Percentiles rank a stretch among this genome's conserved stretches.
Conservation (phyloP, 1,140 invertebrate species). For the Drosophila varians region DNA sequence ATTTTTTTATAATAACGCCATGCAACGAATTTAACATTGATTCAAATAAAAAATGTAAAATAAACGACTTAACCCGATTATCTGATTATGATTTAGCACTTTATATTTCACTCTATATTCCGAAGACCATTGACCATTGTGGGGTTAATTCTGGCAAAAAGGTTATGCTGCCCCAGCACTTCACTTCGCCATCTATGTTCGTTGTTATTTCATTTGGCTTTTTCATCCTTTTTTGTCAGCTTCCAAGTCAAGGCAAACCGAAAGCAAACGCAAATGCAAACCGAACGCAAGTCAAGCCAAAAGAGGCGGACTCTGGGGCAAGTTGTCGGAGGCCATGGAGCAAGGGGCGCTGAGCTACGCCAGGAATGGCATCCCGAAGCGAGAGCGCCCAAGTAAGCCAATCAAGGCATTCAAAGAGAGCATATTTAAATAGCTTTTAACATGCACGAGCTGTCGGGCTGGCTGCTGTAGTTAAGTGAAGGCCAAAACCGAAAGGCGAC, state of each 20-base stretch:
- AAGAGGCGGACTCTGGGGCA: neutral
- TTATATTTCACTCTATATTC: neutral
- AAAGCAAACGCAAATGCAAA: conserved; percentile 35
- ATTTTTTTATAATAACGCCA: too few relatives aligned
- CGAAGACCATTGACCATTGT: conserved; percentile 23
- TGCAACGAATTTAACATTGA: too few relatives aligned
- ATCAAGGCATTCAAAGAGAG: conserved; percentile 81
- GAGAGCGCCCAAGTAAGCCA: conserved; percentile 61
- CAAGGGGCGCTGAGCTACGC: conserved; percentile 3
- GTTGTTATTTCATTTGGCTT: conserved; percentile 46
- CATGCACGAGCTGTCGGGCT: conserved; percentile 76
- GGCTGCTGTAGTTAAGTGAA: conserved; percentile 75
- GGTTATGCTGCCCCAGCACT: conserved; percentile 49
- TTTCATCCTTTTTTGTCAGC: conserved; percentile 49
- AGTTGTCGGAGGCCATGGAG: conserved; percentile 16
- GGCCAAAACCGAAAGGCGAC: conserved; percentile 72
- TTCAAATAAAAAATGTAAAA: too few relatives aligned
- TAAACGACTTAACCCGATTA: neutral
- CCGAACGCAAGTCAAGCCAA: conserved; percentile 24
- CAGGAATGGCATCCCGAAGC: conserved; percentile 41
- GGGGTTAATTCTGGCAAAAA: conserved; percentile 68
- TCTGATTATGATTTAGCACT: neutral
- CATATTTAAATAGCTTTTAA: conserved; percentile 82
- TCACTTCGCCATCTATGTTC: conserved; percentile 32
- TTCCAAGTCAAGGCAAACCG: conserved; percentile 37